Evolutionary conservation across 2,113 vertebrate genomes (phyloP), one percentile per base, ranked within the genome.

Genomic region (Malurus cyaneus): DNA sequence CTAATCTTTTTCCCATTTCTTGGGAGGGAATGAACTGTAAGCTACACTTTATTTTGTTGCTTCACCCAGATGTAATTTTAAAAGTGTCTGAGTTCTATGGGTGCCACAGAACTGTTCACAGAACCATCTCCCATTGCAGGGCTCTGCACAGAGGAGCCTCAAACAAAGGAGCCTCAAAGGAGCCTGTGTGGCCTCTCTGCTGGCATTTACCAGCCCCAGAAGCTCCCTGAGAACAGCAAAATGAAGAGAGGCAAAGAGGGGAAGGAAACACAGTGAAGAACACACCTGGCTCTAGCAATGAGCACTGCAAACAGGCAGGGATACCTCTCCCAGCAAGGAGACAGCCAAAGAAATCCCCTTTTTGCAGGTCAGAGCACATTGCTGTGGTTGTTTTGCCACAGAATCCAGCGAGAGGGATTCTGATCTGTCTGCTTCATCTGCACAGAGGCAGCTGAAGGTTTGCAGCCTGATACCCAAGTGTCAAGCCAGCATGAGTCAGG

Each of bases 61-160:
- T 77, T 93, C 72, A 44, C 56, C 80, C 34, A 77, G 80, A 70
- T 86, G 84, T 90, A 80, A 87, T 95, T 96, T 94, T 83, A 93
- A 91, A 93, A 91, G 36, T 85, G 52, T 39, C 93, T 42, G 41
- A 89, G 32, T 89, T 93, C 89, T 88, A n/a, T 71, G 93, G 62
- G 28, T 88, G 67, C 67, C 39, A 39, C 11, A 39, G 39, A 11
- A 39, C 39, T 11, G 11, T 39, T 39, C 39, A 39, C 39, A 39
- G 39, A 39, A 39, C 39, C 39, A 39, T 39, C 39, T 39, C 39
- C 39, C 39, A 39, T 39, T 39, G 42, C 32, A 31, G 82, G 19
- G 83, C 76, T 93, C 76, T 73, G 95, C 81, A 57, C 81, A 64
- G 56, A 39, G 39, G 39, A 39, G 39, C 39, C 42, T 28, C 54